These are phyloP conservation scores for Nephrocerus scutellatus DNA, from an alignment of 2,888 invertebrate genomes.

Conservation along the genomic window DNA sequence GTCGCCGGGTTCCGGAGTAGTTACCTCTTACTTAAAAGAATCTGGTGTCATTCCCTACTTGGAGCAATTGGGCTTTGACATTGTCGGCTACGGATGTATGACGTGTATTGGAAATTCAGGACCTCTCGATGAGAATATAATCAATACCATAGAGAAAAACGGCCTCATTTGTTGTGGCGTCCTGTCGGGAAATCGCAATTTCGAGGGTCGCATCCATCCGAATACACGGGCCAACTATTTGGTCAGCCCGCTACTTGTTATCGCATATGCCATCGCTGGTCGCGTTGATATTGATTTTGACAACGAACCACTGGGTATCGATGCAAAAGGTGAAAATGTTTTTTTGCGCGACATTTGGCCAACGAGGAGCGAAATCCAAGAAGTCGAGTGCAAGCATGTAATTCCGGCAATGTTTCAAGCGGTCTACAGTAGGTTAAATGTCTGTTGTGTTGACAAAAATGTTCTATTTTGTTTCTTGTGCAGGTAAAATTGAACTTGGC, in stretches of 20 bases:
- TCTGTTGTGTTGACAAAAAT: slow-evolving; percentile 3
- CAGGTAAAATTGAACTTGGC: slow-evolving; percentile 75
- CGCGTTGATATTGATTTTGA: slow-evolving; percentile 93
- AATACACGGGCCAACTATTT: slow-evolving; percentile 95
- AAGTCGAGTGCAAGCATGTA: slow-evolving; percentile 78
- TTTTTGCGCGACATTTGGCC: slow-evolving; percentile 95
- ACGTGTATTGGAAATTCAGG: slow-evolving; percentile 99
- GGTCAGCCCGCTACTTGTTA: slow-evolving; percentile 93
- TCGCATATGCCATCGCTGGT: slow-evolving; percentile 95
- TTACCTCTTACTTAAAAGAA: slow-evolving; percentile 71
- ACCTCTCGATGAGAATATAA: slow-evolving; percentile 85
- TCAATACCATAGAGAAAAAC: slow-evolving; percentile 88
- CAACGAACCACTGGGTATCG: slow-evolving; percentile 66
- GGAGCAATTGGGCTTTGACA: slow-evolving; percentile 81
- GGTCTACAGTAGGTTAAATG: slow-evolving; percentile 47
- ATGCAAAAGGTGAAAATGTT: slow-evolving; percentile 66
- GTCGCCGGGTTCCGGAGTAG: slow-evolving; percentile 93
- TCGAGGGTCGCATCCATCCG: slow-evolving; percentile 96
- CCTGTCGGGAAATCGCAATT: slow-evolving; percentile 94
- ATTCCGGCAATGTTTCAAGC: slow-evolving; percentile 96
- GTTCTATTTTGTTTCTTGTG: slow-evolving; percentile 45
- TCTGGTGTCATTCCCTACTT: slow-evolving; percentile 87
- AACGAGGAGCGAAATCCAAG: slow-evolving; percentile 78
- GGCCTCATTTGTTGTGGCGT: slow-evolving; percentile 93
- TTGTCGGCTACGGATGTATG: slow-evolving; percentile 99